A percentile compares a stretch with the other conserved stretches of the same genome.
phyloP scores from a whole-genome alignment of 2,797 vertebrate species.

The Helicolenus hilgendorfi region DNA sequence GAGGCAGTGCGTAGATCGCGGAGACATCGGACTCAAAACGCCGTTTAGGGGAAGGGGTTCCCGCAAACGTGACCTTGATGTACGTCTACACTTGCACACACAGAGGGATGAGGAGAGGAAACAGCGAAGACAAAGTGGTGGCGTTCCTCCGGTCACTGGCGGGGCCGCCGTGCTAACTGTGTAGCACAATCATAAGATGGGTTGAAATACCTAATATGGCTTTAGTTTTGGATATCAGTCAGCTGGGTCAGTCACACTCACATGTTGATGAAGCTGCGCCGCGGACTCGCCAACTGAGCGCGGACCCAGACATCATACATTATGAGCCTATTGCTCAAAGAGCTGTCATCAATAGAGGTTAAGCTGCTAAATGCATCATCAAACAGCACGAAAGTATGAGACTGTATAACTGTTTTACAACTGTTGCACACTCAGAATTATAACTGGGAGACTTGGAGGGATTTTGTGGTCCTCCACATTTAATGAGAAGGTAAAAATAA shows the following conservation, averaged over 20 bases:
- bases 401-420: conserved; percentile 39
- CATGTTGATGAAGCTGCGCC: conserved; percentile 48
- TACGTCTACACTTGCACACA: not conserved
- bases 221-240: not conserved
- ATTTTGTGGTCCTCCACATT: conserved; percentile 32
- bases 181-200: not conserved
- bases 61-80: not conserved
- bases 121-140: not conserved
- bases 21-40: no score
- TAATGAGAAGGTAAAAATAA: conserved; percentile 26
- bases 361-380: conserved; percentile 51
- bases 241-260: conserved; percentile 50
- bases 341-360: conserved; percentile 39
- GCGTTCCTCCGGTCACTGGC: not conserved
- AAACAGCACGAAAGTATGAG: conserved; percentile 42
- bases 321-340: conserved; percentile 50
- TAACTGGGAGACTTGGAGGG: conserved; percentile 7
- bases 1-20: no score
- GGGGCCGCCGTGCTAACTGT: not conserved
- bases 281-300: conserved; percentile 41
- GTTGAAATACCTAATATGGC: not conserved
- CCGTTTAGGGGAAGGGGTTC: not conserved
- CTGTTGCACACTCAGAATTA: conserved; percentile 14
- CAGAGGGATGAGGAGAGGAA: not conserved
- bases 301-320: conserved; percentile 49